Percentiles rank a stretch among this genome's conserved stretches.
Conservation (phyloP, 2,113 vertebrate species). For the Clarias gariepinus region DNA sequence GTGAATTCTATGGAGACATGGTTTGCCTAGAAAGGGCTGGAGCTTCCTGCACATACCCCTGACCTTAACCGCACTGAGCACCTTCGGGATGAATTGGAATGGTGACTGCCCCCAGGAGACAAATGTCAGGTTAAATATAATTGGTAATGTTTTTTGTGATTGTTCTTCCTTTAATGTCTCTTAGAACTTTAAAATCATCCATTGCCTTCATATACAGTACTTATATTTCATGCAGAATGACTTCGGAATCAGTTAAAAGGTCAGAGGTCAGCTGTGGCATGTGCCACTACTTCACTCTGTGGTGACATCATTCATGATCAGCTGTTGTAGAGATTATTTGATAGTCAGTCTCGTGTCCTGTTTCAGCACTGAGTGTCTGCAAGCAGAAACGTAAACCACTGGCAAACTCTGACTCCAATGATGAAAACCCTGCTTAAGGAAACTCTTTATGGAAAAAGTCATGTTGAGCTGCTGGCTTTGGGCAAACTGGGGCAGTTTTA, state of each 20-base stretch:
- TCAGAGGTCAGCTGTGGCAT: not conserved
- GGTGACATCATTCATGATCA: constrained; percentile 17
- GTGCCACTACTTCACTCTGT: constrained; percentile 19
- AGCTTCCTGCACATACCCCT: too few species aligned
- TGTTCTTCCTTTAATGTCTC: not conserved
- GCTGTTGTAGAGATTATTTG: constrained; percentile 17
- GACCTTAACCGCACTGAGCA: not conserved
- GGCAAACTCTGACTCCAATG: constrained; percentile 12
- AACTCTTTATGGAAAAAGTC: constrained; percentile 17
- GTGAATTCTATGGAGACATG: not conserved
- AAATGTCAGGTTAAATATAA: not conserved
- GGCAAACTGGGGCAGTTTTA: not conserved
- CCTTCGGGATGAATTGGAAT: not conserved
- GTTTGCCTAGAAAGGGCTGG: too few species aligned
- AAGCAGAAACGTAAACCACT: not conserved
- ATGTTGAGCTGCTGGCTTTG: constrained; percentile 30
- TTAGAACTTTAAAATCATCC: constrained; percentile 2
- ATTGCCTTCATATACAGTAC: constrained; percentile 4
- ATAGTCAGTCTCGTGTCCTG: constrained; percentile 4
- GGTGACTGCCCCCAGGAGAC: not conserved
- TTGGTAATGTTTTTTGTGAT: constrained; percentile 21
- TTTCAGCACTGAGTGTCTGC: not conserved
- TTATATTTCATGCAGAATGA: constrained; percentile 25
- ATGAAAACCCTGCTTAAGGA: not conserved
- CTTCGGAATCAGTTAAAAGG: constrained; percentile 9